Evolutionary conservation across 2,888 invertebrate species (phyloP), one percentile per base, ranked within the genome.

Genomic region (Pemphredon lugubris): DNA sequence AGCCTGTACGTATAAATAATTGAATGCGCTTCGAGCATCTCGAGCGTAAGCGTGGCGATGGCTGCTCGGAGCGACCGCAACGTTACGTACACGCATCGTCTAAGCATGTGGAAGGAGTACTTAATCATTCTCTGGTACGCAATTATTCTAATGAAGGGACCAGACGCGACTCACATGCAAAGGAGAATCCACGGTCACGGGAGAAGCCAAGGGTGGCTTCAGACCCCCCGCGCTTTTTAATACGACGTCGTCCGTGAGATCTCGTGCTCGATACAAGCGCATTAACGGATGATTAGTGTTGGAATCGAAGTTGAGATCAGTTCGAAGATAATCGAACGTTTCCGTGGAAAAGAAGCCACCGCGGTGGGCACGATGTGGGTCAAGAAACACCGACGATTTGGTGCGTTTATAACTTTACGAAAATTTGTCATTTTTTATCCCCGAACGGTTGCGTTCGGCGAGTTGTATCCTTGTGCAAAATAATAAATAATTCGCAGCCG

Each of bases 131-230:
- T 63, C 73, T 64, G 73, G 73, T 73, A 79, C 79, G 79, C 79
- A 83, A 82, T 82, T 82, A 82, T 83, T 82, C 82, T 82, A 83
- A 82, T 81, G 83, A 82, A 79, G 81, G 81, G 73, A 63, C 79
- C 79, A 75, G 83, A 79, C 77, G 73, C 81, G 65, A 65, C 68
- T 79, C 60, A 70, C 73, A 73, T 71, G 63, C 48, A 51, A 75
- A 70, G 73, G 71, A 59, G 68, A 68, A 68, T 77, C 70, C 59
- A 67, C 60, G 64, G 59, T 53, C 73, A 61, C n/a, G 55, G 40
- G 34, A 18, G 59, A 45, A 65, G 48, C 55, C 55, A 75, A 37
- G 73, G 65, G 64, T 53, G 72, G 42, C 59, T 47, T 45, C 45
- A 42, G 79, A 70, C 79, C 70, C 65, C 76, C 67, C 64, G 53